Base-by-base conservation (phyloP, 2,113 vertebrate genomes). In the Rhineura floridana region DNA sequence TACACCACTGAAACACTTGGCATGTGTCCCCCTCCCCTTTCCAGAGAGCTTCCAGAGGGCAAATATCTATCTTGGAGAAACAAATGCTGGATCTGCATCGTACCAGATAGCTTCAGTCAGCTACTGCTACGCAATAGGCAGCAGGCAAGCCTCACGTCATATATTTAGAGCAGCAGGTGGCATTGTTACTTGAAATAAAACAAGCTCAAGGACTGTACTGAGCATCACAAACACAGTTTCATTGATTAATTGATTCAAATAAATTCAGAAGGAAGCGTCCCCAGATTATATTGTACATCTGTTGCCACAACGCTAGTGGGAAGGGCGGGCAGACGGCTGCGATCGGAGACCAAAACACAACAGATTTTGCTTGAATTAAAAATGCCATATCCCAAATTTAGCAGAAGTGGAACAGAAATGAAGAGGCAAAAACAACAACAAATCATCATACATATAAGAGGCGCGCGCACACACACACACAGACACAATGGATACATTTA, bases 141-240 rank as follows among this genome's bases (percentile, higher is more conserved):
- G 4, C 42, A 28, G 73, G 83, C 59, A 39, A 87, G 72, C 67
- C 50, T 52, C 0, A 2, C 9, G 52, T 73, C 5, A 70, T 46
- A 2, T 17, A 7, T 88, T 93, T 81, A 94, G 67, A 87, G 83
- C 10, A 83, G 78, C 85, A 91, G 78, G 81, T 91, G 91, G 33
- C 50, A 87, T 87, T 92, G 25, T 63, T 84, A 55, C 85, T 93
- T 85, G 83, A 93, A 95, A 93, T 82, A 88, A 93, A 93, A 12
- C 3, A 67, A 83, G 33, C 36, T 2, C 21, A 83, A 88, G 85
- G 63, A 76, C 39, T 75, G 8, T 6, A 55, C 55, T 15, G 36
- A 86, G 78, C 46, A 84, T 63, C 44, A 76, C 44, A 89, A 75
- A 48, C 2, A 86, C 33, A 84, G 76, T 92, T 89, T 70, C 79